Conservation (phyloP, 2,113 vertebrate genomes). For the Marcusenius ussheri region DNA sequence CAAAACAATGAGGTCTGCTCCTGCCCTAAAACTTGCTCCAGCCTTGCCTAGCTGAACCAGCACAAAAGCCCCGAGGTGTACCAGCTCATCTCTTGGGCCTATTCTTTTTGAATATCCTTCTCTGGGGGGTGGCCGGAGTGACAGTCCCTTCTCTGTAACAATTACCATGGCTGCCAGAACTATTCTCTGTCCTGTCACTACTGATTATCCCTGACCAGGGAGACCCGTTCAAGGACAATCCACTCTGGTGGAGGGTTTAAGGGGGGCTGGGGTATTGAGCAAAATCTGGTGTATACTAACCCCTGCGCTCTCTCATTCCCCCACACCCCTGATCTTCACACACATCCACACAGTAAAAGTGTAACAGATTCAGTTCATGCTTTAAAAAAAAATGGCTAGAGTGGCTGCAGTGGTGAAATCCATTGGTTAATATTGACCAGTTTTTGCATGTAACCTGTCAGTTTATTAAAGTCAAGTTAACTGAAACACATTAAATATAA, state of each 20-base stretch:
- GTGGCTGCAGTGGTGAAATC: not conserved
- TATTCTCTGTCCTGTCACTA: constrained; percentile 61
- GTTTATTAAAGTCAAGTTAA: not conserved
- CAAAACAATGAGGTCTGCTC: constrained; percentile 42
- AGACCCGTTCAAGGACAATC: constrained; percentile 43
- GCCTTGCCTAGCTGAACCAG: constrained; percentile 33
- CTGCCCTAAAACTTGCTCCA: constrained; percentile 25
- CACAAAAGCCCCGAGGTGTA: constrained; percentile 26
- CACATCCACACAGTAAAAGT: constrained; percentile 12
- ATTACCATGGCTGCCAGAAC: constrained; percentile 48
- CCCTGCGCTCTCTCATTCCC: constrained; percentile 12
- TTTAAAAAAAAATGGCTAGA: not conserved
- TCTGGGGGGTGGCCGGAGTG: constrained; percentile 41
- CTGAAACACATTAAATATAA: not conserved
- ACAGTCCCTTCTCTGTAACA: constrained; percentile 54
- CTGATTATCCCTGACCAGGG: constrained; percentile 53
- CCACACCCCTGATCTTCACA: constrained; percentile 5
- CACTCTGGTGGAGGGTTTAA: constrained; percentile 3
- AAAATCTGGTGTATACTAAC: constrained; percentile 25
- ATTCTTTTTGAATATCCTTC: constrained; percentile 28
- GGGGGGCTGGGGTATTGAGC: constrained; percentile 21
- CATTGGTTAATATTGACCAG: not conserved
- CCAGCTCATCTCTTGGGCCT: constrained; percentile 39
- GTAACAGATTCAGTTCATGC: not conserved
- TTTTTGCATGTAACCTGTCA: not conserved